These are phyloP conservation scores for Myoxocephalus aenaeus DNA, from an alignment of 2,797 vertebrate species.

Conservation along the genomic window DNA sequence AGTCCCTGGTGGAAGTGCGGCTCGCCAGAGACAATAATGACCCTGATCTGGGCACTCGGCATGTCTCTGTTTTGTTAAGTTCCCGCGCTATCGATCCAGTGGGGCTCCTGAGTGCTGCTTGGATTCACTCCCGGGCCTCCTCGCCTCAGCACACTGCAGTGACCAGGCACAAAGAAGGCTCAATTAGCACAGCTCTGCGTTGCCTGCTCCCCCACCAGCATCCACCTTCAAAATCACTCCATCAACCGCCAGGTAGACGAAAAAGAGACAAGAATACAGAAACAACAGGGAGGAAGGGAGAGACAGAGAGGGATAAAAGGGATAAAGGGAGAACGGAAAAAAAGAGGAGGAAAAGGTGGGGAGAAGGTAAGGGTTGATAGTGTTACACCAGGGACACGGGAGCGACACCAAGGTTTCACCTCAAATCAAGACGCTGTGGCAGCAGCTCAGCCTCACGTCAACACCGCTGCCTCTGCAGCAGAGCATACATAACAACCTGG, in stretches of 20 bases:
- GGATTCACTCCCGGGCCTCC: slow-evolving; percentile 76
- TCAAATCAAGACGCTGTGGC: slow-evolving; percentile 76
- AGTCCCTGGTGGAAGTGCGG: slow-evolving; percentile 79
- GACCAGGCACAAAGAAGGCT: slow-evolving; percentile 84
- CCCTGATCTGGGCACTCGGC: slow-evolving; percentile 79
- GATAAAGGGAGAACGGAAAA: background rate
- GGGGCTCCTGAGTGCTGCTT: slow-evolving; percentile 82
- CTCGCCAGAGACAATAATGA: slow-evolving; percentile 82
- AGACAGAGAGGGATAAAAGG: slow-evolving; percentile 26
- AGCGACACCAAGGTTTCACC: slow-evolving; percentile 78
- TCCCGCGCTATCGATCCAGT: slow-evolving; percentile 80
- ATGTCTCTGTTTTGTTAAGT: slow-evolving; percentile 87
- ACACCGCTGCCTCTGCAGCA: slow-evolving; percentile 70
- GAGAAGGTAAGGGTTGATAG: slow-evolving; percentile 60
- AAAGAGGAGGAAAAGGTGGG: slow-evolving; percentile 28
- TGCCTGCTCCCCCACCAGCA: slow-evolving; percentile 67
- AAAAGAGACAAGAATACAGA: slow-evolving; percentile 25
- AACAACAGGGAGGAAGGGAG: slow-evolving; percentile 29
- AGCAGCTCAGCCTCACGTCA: slow-evolving; percentile 73
- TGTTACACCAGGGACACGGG: slow-evolving; percentile 64
- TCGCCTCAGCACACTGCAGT: slow-evolving; percentile 78
- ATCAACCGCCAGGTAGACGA: slow-evolving; percentile 63
- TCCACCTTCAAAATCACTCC: slow-evolving; percentile 75
- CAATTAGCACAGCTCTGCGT: slow-evolving; percentile 81
- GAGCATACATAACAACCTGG: slow-evolving; percentile 77